These are phyloP conservation scores for Dinocampus coccinellae DNA, from an alignment of 2,888 invertebrate genomes.

Conservation along the genomic window DNA sequence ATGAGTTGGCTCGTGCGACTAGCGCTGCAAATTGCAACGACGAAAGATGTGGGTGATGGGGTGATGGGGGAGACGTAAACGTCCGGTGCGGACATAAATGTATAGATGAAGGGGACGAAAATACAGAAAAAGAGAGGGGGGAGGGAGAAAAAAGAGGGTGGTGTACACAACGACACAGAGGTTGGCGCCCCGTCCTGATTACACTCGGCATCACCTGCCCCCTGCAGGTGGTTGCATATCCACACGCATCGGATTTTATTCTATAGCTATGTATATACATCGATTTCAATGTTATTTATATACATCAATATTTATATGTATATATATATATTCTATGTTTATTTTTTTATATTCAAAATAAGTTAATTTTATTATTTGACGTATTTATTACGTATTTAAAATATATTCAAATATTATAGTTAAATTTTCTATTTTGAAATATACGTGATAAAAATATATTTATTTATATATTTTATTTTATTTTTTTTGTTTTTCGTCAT, in stretches of 20 bases:
- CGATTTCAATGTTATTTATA: slow-evolving; percentile 5
- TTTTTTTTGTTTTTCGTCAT: too few relatives aligned
- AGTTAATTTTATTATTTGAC: too few relatives aligned
- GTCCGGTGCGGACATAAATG: slow-evolving; percentile 12
- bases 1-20: neutral
- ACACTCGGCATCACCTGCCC: slow-evolving; percentile 58
- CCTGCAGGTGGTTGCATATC: slow-evolving; percentile 57
- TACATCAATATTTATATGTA: slow-evolving; percentile 4
- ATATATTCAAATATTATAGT: too few relatives aligned
- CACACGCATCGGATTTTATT: slow-evolving; percentile 49
- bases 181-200: slow-evolving; percentile 56
- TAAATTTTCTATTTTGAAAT: too few relatives aligned
- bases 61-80: neutral
- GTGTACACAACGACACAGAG: slow-evolving; percentile 41
- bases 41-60: neutral
- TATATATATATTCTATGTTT: neutral
- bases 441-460: too few relatives aligned
- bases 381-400: too few relatives aligned
- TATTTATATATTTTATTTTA: too few relatives aligned
- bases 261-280: slow-evolving; percentile 22
- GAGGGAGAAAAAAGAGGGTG: slow-evolving; percentile 36
- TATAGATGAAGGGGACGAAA: slow-evolving; percentile 12
- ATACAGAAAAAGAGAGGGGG: slow-evolving; percentile 19
- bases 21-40: neutral
- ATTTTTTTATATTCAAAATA: neutral